Base-by-base conservation (phyloP, 1,140 invertebrate genomes). In the Yoshiicerus persimilis region DNA sequence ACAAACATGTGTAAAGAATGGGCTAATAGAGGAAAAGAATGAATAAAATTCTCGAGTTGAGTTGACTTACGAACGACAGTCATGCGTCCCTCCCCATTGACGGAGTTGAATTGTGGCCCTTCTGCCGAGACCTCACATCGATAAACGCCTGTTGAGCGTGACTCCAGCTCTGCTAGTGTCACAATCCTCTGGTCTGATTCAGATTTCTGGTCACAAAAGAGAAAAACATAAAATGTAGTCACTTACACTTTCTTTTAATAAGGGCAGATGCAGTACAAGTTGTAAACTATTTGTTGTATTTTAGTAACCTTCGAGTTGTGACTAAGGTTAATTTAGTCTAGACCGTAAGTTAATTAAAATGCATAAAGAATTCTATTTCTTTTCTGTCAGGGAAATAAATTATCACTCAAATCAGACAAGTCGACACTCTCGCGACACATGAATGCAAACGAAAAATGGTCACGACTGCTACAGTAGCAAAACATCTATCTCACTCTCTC, bases 41-140 rank as follows among this genome's bases (percentile, higher is more conserved):
- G 47, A 83, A 87, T 84, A 83, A 88, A 39, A 80, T 80, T 80
- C 30, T 80, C 75, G 36, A 36, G 32, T 84, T 84, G 83, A 84
- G n/a, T 89, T 84, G 80, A 90, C 90, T 90, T 90, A 91, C 90
- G 88, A 38, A 91, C 84, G 77, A 91, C 89, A 83, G 87, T 91
- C 87, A 91, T 87, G 47, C 87, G 86, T 83, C 89, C 90, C 80
- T 89, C 89, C 16, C 83, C 90, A 4, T 77, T 23, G 25, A 87
- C 90, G 16, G 90, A 89, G 62, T 30, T 36, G 75, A 91, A 91
- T 23, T 41, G 25, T 9, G 90, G 90, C 30, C 86, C 90, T 87
- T 91, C 90, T 8, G 85, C 75, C 27, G 88, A 89, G 16, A 91
- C 90, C 87, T 91, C 90, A 87, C 90, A 91, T 34, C 89, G 87